Conservation (phyloP, 2,113 vertebrate species). For the Neopipo cinnamomea region DNA sequence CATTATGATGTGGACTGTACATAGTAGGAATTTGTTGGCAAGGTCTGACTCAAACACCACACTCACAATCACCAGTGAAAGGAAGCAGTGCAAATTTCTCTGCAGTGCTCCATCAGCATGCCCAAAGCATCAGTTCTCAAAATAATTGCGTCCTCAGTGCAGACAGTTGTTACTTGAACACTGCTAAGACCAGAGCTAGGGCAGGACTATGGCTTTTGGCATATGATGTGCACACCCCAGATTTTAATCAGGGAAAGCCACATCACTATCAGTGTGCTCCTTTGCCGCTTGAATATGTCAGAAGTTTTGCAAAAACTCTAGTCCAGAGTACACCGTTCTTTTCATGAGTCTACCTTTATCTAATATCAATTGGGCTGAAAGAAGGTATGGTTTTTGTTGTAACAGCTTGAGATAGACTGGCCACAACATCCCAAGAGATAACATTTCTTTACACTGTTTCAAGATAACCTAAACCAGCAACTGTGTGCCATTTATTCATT, state of each 20-base stretch:
- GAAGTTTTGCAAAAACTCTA: neutral
- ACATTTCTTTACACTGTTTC: neutral
- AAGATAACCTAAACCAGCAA: neutral
- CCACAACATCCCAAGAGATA: neutral
- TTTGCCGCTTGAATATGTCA: neutral
- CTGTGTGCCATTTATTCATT: neutral
- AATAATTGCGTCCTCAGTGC: neutral
- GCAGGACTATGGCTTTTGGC: neutral
- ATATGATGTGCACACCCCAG: fast-evolving
- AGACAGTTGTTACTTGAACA: neutral
- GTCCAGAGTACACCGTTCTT: neutral
- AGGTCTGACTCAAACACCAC: neutral
- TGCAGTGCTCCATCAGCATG: neutral
- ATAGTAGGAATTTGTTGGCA: neutral
- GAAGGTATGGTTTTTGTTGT: neutral
- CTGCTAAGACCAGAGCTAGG: neutral
- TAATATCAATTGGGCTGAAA: neutral
- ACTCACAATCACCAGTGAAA: neutral
- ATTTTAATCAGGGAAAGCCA: neutral
- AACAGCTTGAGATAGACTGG: neutral
- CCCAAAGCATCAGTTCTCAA: neutral
- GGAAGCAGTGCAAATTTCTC: neutral
- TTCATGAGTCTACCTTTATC: neutral
- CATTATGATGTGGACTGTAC: neutral
- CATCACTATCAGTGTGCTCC: neutral